These are phyloP conservation scores for Cheilosia soror DNA, from an alignment of 2,888 invertebrate species.

Conservation along the genomic window DNA sequence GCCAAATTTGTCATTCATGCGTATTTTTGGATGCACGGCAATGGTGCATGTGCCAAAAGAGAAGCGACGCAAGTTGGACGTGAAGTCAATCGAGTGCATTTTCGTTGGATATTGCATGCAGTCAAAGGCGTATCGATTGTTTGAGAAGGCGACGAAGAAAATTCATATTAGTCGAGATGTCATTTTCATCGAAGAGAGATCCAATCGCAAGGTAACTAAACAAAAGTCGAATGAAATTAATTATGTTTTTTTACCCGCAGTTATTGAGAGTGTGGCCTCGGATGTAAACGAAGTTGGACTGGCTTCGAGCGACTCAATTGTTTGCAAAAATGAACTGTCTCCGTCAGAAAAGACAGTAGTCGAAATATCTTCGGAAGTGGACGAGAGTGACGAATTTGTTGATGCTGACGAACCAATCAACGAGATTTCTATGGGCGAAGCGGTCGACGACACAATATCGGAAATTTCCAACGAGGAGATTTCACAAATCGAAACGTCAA, in stretches of 20 bases:
- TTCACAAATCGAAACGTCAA: conserved; percentile 21
- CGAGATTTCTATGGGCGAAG: neutral
- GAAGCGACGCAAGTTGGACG: conserved; percentile 45
- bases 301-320: conserved; percentile 9
- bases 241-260: conserved; percentile 18
- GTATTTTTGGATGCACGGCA: conserved; percentile 57
- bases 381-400: conserved; percentile 10
- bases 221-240: conserved; percentile 7
- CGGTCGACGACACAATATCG: conserved; percentile 8
- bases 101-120: conserved; percentile 30
- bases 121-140: conserved; percentile 25
- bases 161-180: conserved; percentile 23
- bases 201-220: neutral
- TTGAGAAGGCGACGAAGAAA: conserved; percentile 13
- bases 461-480: conserved; percentile 7
- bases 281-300: conserved; percentile 13
- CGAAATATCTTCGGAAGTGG: conserved; percentile 1
- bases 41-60: conserved; percentile 41
- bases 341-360: neutral
- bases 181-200: conserved; percentile 26
- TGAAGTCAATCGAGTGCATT: conserved; percentile 42
- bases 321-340: neutral
- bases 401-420: neutral
- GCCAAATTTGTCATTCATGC: conserved; percentile 35
- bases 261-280: neutral